A percentile compares a stretch with the other conserved stretches of the same genome.
These are phyloP conservation scores for Suncus etruscus DNA, from an alignment of 2,113 vertebrate genomes.

Conservation along the genomic window DNA sequence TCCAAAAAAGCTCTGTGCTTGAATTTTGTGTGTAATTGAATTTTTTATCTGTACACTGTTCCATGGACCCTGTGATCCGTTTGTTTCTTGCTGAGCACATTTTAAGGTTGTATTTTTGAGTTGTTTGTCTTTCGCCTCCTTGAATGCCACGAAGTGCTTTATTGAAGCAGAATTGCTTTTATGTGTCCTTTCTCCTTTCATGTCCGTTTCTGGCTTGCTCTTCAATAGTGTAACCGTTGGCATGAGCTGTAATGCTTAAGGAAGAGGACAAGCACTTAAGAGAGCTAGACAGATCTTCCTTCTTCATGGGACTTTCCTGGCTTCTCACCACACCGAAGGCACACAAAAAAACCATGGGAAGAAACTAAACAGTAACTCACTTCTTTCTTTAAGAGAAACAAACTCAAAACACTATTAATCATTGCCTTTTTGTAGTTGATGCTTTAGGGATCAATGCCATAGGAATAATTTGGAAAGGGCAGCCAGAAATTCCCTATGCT, in stretches of 20 bases:
- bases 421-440: conserved; percentile 30
- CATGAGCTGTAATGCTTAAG: not conserved
- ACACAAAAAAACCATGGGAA: conserved; percentile 35
- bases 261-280: not conserved
- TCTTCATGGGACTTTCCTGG: conserved; percentile 17
- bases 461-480: not conserved
- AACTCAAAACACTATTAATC: conserved; percentile 21
- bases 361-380: conserved; percentile 53
- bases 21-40: not conserved
- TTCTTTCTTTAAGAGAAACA: conserved; percentile 65
- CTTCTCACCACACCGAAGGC: conserved; percentile 31
- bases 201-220: conserved; percentile 52
- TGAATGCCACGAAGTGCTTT: conserved; percentile 5
- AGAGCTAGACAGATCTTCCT: not conserved
- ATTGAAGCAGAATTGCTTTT: conserved; percentile 48
- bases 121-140: conserved; percentile 46
- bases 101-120: conserved; percentile 30
- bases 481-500: not conserved
- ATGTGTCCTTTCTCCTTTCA: conserved; percentile 60
- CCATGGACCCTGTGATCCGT: not conserved
- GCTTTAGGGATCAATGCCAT: not conserved
- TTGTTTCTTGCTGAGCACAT: conserved; percentile 37
- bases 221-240: not conserved
- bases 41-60: conserved; percentile 33
- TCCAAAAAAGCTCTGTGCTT: not conserved